phyloP scores from a whole-genome alignment of 2,888 invertebrate species.

The Lithophane leautieri region DNA sequence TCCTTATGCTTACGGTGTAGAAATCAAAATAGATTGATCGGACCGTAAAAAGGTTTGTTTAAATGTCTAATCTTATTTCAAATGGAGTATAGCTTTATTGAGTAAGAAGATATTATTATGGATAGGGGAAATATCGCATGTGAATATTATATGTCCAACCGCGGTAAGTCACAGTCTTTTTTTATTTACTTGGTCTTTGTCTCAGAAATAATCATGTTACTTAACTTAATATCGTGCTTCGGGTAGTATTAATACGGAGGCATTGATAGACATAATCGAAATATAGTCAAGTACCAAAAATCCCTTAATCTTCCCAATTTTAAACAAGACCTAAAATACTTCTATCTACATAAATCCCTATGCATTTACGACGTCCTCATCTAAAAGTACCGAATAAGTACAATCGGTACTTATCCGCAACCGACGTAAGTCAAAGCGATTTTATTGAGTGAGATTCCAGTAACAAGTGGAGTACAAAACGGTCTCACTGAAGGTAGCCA shows the following conservation, averaged over 20 bases:
- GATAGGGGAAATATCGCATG: neutral
- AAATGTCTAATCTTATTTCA: too few species aligned
- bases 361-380: constrained; percentile 10
- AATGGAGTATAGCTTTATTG: too few species aligned
- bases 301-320: neutral
- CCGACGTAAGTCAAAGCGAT: constrained; percentile 51
- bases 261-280: neutral
- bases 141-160: neutral
- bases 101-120: neutral
- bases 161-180: neutral
- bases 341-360: neutral
- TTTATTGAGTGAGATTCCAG: constrained; percentile 44
- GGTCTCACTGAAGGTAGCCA: constrained; percentile 19
- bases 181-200: neutral
- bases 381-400: constrained; percentile 17
- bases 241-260: neutral
- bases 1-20: too few species aligned
- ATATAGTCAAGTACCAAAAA: neutral
- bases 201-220: too few species aligned
- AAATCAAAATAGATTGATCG: too few species aligned
- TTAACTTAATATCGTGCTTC: neutral
- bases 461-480: constrained; percentile 50
- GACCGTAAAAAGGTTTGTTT: too few species aligned
- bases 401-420: constrained; percentile 42
- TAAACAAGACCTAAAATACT: neutral